phyloP scores from a whole-genome alignment of 2,888 invertebrate genomes.

The Oxytorus armatus region DNA sequence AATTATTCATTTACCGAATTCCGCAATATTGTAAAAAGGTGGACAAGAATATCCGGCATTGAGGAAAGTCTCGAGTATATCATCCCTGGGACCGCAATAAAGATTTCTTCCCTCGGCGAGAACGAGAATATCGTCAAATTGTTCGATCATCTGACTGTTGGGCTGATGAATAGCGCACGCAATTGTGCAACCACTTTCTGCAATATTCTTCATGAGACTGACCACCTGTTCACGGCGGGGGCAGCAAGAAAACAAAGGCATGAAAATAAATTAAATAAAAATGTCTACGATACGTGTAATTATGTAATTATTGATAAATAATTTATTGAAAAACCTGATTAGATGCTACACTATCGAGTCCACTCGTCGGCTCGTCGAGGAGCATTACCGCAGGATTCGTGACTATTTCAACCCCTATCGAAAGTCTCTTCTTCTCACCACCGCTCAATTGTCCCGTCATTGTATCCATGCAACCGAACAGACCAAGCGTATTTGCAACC shows the following conservation, averaged over 20 bases:
- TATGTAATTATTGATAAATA: neutral
- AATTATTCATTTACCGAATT: slow-evolving; percentile 87
- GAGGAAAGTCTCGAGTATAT: slow-evolving; percentile 87
- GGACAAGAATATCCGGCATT: slow-evolving; percentile 89
- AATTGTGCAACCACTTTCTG: slow-evolving; percentile 88
- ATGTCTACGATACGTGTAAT: neutral
- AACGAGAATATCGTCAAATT: slow-evolving; percentile 90
- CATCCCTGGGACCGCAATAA: slow-evolving; percentile 88
- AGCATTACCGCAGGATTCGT: slow-evolving; percentile 88
- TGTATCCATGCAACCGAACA: slow-evolving; percentile 85
- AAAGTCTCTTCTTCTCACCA: slow-evolving; percentile 87
- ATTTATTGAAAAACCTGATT: slow-evolving; percentile 84
- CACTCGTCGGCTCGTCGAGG: slow-evolving; percentile 88
- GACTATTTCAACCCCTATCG: slow-evolving; percentile 87
- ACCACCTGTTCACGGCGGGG: slow-evolving; percentile 83
- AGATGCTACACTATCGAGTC: slow-evolving; percentile 89
- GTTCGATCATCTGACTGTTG: slow-evolving; percentile 90
- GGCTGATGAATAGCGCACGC: slow-evolving; percentile 93
- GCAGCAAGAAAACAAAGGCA: neutral
- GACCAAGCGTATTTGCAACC: slow-evolving; percentile 85
- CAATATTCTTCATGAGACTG: slow-evolving; percentile 87
- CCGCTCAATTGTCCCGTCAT: slow-evolving; percentile 86
- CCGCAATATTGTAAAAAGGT: slow-evolving; percentile 92
- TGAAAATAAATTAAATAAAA: neutral
- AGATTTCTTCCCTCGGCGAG: slow-evolving; percentile 89